Conservation (phyloP, 23 tunicate species). For the Styela plicata region DNA sequence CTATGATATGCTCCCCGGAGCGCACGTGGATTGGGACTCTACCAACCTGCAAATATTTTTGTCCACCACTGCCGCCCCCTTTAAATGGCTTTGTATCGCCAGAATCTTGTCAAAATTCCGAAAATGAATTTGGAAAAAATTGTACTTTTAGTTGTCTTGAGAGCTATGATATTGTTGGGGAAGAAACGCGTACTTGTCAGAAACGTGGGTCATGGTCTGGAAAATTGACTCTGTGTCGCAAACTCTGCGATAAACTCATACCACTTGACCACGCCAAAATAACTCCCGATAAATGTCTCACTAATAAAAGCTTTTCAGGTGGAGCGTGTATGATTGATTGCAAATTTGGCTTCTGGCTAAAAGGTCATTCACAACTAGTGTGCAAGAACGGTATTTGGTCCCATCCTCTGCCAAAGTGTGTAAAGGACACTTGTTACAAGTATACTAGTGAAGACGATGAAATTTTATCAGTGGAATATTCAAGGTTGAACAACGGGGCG, state of each 20-base stretch:
- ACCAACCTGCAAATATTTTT: conserved; percentile 21
- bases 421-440: conserved; percentile 3
- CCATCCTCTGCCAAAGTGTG: not conserved
- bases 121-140: not conserved
- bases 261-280: not conserved
- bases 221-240: conserved; percentile 15
- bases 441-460: not conserved
- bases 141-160: conserved; percentile 9
- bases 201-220: conserved; percentile 35
- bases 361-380: not conserved
- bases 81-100: conserved; percentile 22
- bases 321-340: conserved; percentile 17
- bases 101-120: conserved; percentile 25
- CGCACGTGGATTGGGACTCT: conserved; percentile 18
- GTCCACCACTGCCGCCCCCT: conserved; percentile 33
- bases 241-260: conserved; percentile 11
- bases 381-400: conserved; percentile 36
- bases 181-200: not conserved
- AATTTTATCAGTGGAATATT: not conserved
- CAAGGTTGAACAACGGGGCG: conserved; percentile 2
- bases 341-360: not conserved
- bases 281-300: conserved; percentile 14
- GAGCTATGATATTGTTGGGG: conserved; percentile 23
- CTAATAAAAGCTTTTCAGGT: conserved; percentile 11
- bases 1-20: not conserved